Base-by-base conservation (phyloP, 2,888 invertebrate genomes). In the Synergus itoensis region DNA sequence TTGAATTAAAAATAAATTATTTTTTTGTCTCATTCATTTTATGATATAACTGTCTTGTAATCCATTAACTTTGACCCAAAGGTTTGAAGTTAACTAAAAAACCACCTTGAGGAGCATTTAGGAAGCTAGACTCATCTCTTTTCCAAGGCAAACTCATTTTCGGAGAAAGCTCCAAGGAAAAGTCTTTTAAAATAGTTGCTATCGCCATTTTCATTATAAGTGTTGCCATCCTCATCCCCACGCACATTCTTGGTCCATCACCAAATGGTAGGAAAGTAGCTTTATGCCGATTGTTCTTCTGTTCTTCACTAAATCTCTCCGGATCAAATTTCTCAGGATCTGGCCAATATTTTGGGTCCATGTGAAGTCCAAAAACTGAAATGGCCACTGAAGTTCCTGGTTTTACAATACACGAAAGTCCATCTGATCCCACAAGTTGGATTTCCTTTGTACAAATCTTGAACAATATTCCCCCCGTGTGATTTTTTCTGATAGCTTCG, bases 201-300 rank as follows among this genome's bases (percentile, higher is more conserved):
- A 90, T 43, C 18, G 83, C 82, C 3, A 84, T 83, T 78, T 90
- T 90, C 5, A 87, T 82, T 12, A 86, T 81, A 57, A 89, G 11
- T 18, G 83, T 16, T 0, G 86, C 90, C 83, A 90, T 84, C 69
- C 86, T 84, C 85, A 87, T 88, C 1, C 90, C 90, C 5, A 86
- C 84, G 78, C 90, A 90, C 3, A 85, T 84, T 65, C 90, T 85
- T 0, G 90, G 89, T 0, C 90, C 90, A 18, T 89, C 88, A 0
- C 90, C 86, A 78, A 90, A 90, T 0, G 89, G 88, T 14, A 90
- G 36, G 64, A 81, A 88, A 4, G 83, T 67, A 62, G 81, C 87
- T 77, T 84, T 89, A 0, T 81, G 81, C 9, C 87, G 82, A 0
- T 62, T 57, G 0, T 79, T 69, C 28, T 87, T 89, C 0, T 77